Base-by-base conservation (phyloP, 2,888 invertebrate species). In the Campopleginae sp. region DNA sequence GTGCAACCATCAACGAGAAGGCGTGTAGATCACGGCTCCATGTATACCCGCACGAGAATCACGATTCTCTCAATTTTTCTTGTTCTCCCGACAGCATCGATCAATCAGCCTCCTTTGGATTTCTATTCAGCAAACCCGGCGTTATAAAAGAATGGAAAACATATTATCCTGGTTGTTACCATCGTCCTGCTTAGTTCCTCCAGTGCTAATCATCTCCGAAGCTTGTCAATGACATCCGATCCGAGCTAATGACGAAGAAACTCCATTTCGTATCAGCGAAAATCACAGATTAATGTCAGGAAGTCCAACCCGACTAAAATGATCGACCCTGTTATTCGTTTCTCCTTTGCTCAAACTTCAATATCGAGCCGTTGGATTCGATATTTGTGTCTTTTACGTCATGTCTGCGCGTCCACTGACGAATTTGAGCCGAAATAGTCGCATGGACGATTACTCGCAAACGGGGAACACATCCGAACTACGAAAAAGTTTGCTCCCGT, bases 401-500 rank as follows among this genome's bases (percentile, higher is more conserved):
- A 23, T 23, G 23, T 4, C 1, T 44, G 12, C 44, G 23, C 10
- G 42, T 14, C 12, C 12, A 58, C 14, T 58, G 2, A 23, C n/a
- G n/a, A 14, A 46, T 66, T 42, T 23, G n/a, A 42, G 42, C 8
- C 7, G 12, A 14, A 19, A 70, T 31, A 48, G 70, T 33, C 51
- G 48, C 48, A 51, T 33, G 27, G 17, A 33, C 31, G 48, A 70
- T 33, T 51, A 27, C 10, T 33, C n/a, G 33, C 10, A n/a, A 33
- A 51, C 17, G 27, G 17, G 17, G 58, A 42, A 42, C 42, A 58
- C 42, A 72, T 72, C 54, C 54, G 38, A 72, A 72, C 23, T 42
- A n/a, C 10, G 42, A 42, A 58, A 51, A 58, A 58, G 42, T 27
- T 7, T 17, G 44, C 27, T 42, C 42, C 12, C 27, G 42, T 72